Evolutionary conservation across 2,888 invertebrate genomes (phyloP).

Genomic region (Leptinotarsa peninsularis): DNA sequence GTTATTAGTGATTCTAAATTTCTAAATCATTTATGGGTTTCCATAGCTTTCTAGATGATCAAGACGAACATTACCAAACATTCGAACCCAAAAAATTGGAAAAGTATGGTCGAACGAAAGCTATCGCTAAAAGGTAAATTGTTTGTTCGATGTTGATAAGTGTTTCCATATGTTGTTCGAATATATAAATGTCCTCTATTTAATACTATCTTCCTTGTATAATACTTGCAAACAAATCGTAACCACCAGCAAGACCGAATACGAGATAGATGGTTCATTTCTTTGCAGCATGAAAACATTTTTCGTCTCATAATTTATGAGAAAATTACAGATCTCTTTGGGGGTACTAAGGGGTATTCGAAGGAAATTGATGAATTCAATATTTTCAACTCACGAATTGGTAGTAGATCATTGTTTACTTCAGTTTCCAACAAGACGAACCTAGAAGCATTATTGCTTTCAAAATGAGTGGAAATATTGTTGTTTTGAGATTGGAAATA

Average conservation of each 20-base stretch:
- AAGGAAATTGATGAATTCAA: neutral
- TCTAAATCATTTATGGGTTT: constrained; percentile 15
- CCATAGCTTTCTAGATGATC: neutral
- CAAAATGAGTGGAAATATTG: too few relatives aligned
- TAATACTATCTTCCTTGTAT: neutral
- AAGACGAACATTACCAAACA: constrained; percentile 8
- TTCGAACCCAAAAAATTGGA: constrained; percentile 14
- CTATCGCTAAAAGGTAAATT: constrained; percentile 18
- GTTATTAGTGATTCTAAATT: neutral
- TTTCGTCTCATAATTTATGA: neutral
- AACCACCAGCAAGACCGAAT: neutral
- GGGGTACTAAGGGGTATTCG: too few relatives aligned
- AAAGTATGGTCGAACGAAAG: constrained; percentile 20
- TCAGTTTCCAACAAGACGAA: too few relatives aligned
- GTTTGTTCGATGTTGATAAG: constrained; percentile 17
- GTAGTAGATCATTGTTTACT: neutral
- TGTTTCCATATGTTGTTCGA: neutral
- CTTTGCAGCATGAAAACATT: neutral
- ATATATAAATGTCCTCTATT: neutral
- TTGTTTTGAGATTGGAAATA: too few relatives aligned
- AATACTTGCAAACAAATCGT: neutral
- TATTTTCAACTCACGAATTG: neutral
- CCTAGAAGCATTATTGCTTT: too few relatives aligned
- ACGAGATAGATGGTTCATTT: neutral
- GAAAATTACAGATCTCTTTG: neutral